Base-by-base conservation (phyloP, 92 coral and sea anemone genomes). In the Muricea muricata region DNA sequence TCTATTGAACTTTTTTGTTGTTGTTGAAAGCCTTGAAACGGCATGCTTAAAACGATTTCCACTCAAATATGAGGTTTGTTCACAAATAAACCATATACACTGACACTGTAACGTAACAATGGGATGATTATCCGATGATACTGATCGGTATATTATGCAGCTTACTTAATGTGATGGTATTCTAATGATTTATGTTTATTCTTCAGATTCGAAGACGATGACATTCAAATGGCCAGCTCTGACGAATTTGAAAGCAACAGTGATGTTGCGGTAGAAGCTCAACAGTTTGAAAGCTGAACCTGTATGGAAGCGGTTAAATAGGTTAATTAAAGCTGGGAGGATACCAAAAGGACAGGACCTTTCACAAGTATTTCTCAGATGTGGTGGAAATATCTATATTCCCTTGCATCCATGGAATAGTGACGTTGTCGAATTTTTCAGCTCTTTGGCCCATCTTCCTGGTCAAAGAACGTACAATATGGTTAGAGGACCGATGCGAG, bases 381-480 rank as follows among this genome's bases (percentile, higher is more conserved):
- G 78, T 82, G 3, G 40, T 82, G 6, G 87, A 74, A 37, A 25
- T 87, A 6, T 72, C 69, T 34, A 58, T 18, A 65, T 73, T 48
- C 91, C 84, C 15, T 30, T 73, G 73, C 87, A 87, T 35, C 73
- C 80, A 48, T 80, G 79, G 20, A 52, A 33, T 52, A 33, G 57
- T 26, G 84, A 87, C 0, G 91, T 87, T 8, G 28, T 87, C 42
- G 84, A 87, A 61, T 87, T 82, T 67, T 82, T 87, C 60, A 87
- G 81, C 37, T 48, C 91, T 10, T 21, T 82, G 6, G 12, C 87
- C 4, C 83, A 87, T 24, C 31, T 87, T 20, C 79, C 84, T 0
- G 91, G 91, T 18, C 80, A 75, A 13, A 84, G 79, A 54, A 81
- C 87, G 4, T 50, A 81, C 33, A 87, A 82, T 26, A 73, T 82